Evolutionary conservation across 2,797 vertebrate species (phyloP).

Genomic region (Microctenopoma lineatum): DNA sequence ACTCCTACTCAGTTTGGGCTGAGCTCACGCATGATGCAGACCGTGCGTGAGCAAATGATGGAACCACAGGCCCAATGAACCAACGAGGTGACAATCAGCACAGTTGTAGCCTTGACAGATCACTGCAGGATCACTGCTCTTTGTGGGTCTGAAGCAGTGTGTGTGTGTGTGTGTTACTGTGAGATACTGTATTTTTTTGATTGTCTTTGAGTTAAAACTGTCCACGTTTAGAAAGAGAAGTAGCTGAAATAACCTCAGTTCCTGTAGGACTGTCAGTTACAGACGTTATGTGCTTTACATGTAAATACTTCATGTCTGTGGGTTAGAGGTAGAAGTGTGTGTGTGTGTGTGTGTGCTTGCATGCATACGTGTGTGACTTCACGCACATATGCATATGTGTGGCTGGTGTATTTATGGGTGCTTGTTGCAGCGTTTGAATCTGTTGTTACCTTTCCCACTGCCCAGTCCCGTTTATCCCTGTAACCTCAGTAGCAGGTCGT

Average conservation of each 20-base stretch:
- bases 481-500: conserved; percentile 40
- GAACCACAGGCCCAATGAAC: conserved; percentile 24
- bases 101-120: conserved; percentile 56
- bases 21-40: conserved; percentile 6
- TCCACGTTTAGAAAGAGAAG: conserved; percentile 30
- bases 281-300: conserved; percentile 71
- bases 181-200: conserved; percentile 55
- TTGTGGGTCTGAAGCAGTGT: background rate
- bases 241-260: conserved; percentile 51
- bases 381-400: conserved; percentile 47
- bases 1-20: conserved; percentile 18
- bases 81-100: conserved; percentile 64
- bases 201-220: conserved; percentile 38
- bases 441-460: conserved; percentile 56
- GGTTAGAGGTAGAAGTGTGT: conserved; percentile 34
- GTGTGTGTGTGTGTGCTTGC: conserved; percentile 39
- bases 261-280: conserved; percentile 63
- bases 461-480: conserved; percentile 51
- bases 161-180: conserved; percentile 34
- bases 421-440: conserved; percentile 60
- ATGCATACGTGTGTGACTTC: conserved; percentile 28
- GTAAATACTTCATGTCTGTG: conserved; percentile 70
- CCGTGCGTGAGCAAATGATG: conserved; percentile 5
- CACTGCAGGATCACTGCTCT: conserved; percentile 25
- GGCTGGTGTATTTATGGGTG: conserved; percentile 76